Conservation (phyloP, 2,113 vertebrate genomes). For the Mixornis gularis region DNA sequence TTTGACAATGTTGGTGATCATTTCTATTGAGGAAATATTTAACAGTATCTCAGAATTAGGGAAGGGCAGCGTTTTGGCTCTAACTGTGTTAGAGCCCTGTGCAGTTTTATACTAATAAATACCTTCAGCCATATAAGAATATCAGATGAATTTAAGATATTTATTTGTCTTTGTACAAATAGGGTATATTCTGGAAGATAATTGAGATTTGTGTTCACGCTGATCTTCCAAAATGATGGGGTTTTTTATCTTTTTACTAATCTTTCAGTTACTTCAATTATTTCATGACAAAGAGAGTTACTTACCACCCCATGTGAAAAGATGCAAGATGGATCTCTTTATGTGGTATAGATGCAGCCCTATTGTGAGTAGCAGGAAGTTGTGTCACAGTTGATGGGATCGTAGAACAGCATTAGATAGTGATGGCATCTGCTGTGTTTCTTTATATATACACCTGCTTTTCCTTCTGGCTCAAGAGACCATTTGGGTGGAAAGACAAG, state of each 20-base stretch:
- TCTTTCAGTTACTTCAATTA: background rate
- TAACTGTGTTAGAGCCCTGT: background rate
- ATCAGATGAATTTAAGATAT: background rate
- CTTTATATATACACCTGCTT: background rate
- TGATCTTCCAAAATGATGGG: background rate
- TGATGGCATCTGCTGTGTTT: background rate
- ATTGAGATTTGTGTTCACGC: background rate
- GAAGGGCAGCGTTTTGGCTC: background rate
- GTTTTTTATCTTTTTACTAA: background rate
- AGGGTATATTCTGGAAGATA: background rate
- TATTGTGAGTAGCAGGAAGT: background rate
- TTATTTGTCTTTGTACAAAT: background rate
- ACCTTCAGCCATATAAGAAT: background rate
- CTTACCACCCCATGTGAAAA: background rate
- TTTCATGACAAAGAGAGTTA: background rate
- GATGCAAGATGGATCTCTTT: background rate
- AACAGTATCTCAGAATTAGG: background rate
- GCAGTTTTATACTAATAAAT: background rate
- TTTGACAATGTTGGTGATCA: background rate
- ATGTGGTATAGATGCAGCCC: background rate
- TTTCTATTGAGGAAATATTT: background rate
- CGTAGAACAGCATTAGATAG: background rate
- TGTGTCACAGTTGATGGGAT: background rate
- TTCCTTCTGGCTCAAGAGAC: background rate
- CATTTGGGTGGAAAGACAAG: background rate